A percentile compares a stretch with the other conserved stretches of the same genome.
phyloP scores from a whole-genome alignment of 2,113 vertebrate genomes.

The Lepisosteus oculatus region DNA sequence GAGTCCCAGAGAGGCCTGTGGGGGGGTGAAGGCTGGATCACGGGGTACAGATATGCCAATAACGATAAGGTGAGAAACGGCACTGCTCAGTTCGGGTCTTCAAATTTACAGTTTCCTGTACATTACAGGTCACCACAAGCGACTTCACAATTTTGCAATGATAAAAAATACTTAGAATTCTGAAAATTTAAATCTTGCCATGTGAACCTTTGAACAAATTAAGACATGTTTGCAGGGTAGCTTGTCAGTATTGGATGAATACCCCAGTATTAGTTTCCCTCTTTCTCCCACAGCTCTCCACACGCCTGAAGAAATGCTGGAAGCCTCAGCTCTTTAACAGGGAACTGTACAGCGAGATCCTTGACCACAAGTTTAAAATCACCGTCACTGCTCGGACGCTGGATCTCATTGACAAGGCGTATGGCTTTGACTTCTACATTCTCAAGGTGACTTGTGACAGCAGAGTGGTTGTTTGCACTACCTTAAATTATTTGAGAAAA shows the following conservation, averaged over 20 bases:
- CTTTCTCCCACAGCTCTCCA: constrained; percentile 64
- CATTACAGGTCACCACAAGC: not conserved
- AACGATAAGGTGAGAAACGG: constrained; percentile 78
- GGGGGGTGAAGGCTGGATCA: constrained; percentile 88
- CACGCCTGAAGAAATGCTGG: constrained; percentile 78
- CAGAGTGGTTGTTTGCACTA: too few species aligned
- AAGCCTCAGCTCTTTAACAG: constrained; percentile 83
- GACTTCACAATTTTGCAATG: too few species aligned
- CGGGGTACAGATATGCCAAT: constrained; percentile 76
- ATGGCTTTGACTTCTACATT: constrained; percentile 91
- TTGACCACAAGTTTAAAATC: constrained; percentile 77
- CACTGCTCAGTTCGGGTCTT: not conserved
- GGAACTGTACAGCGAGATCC: constrained; percentile 90
- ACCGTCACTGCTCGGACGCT: constrained; percentile 80
- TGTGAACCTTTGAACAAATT: too few species aligned
- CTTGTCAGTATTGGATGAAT: too few species aligned
- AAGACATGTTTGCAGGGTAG: not conserved
- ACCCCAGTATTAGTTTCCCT: not conserved
- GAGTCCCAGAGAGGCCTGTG: constrained; percentile 80
- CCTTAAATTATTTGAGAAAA: too few species aligned
- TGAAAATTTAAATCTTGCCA: too few species aligned
- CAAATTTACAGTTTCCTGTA: too few species aligned
- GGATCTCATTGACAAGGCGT: constrained; percentile 83
- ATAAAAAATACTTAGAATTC: not conserved
- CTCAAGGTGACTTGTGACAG: constrained; percentile 65